phyloP scores from a whole-genome alignment of 2,797 vertebrate species.

The Cynopterus sphinx region DNA sequence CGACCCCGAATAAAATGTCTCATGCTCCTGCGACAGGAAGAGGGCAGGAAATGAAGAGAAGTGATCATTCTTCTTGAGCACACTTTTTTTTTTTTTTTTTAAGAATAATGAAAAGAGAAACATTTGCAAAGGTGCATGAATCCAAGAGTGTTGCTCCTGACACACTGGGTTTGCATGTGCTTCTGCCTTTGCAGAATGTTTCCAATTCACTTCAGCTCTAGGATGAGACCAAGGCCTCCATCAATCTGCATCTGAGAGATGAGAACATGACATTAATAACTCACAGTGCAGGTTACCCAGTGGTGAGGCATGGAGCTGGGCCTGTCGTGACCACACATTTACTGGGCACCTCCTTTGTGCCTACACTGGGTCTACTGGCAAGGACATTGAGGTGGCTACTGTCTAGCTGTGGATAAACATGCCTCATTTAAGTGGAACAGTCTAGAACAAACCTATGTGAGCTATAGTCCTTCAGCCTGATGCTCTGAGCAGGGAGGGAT shows the following conservation, averaged over 20 bases:
- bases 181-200: background rate
- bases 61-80: conserved; percentile 46
- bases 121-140: conserved; percentile 10
- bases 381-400: background rate
- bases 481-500: background rate
- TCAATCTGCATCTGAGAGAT: background rate
- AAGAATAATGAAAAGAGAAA: conserved; percentile 35
- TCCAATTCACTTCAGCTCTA: background rate
- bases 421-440: background rate
- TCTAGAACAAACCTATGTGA: background rate
- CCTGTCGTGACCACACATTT: background rate
- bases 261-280: background rate
- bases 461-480: background rate
- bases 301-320: background rate
- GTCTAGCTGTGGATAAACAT: background rate
- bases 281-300: fast-evolving
- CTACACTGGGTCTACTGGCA: background rate
- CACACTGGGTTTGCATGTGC: background rate
- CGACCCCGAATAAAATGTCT: conserved; percentile 55
- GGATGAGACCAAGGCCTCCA: background rate
- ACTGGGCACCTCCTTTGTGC: background rate
- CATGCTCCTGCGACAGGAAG: background rate
- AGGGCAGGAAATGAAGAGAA: conserved; percentile 69
- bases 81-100: background rate
- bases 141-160: background rate